Evolutionary conservation across 2,113 vertebrate species (phyloP).

Genomic region (Muscicapa adusta): DNA sequence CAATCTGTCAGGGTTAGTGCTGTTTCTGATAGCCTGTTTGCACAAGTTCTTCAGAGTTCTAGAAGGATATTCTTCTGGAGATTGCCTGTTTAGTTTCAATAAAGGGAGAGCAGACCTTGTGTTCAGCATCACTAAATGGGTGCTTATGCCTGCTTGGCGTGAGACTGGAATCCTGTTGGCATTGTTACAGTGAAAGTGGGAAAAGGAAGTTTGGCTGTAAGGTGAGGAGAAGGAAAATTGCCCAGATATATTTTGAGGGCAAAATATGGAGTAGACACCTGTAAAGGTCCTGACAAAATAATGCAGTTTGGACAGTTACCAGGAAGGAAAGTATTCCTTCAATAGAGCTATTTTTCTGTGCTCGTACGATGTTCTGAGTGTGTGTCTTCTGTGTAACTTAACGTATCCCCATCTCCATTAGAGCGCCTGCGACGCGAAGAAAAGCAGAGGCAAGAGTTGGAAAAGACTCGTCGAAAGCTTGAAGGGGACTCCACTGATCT

Average conservation of each 20-base stretch:
- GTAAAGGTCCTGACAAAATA: background rate
- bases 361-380: background rate
- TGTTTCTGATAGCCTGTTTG: background rate
- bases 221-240: background rate
- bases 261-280: background rate
- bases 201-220: background rate
- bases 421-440: slow-evolving; percentile 93
- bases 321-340: background rate
- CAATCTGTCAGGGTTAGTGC: slow-evolving; percentile 42
- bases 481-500: slow-evolving; percentile 92
- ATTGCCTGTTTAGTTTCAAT: background rate
- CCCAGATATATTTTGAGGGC: background rate
- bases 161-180: background rate
- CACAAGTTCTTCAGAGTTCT: background rate
- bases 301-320: background rate
- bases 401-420: slow-evolving; percentile 20
- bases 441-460: slow-evolving; percentile 92
- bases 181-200: background rate
- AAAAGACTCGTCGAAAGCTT: slow-evolving; percentile 95
- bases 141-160: background rate
- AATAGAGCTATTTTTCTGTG: background rate
- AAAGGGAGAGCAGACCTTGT: background rate
- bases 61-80: background rate
- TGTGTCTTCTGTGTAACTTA: background rate
- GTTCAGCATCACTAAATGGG: background rate